A percentile compares a stretch with the other conserved stretches of the same genome.
These are phyloP conservation scores for Sphinx pinastri DNA, from an alignment of 2,888 invertebrate species.

Conservation along the genomic window DNA sequence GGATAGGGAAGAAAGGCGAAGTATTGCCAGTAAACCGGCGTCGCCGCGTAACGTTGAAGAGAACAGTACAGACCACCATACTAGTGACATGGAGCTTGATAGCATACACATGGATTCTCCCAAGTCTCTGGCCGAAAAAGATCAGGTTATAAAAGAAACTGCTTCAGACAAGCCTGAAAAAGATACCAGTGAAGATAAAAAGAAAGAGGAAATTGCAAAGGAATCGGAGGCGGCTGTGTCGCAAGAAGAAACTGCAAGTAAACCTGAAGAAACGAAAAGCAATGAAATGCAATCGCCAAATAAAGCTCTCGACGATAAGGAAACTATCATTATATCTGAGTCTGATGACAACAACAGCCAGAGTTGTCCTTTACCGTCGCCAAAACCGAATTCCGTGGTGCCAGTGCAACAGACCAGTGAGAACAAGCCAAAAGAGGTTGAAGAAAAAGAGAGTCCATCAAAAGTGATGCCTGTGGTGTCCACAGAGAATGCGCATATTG, in stretches of 20 bases:
- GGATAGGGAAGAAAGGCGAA: slow-evolving; percentile 77
- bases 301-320: slow-evolving; percentile 71
- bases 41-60: slow-evolving; percentile 68
- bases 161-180: slow-evolving; percentile 55
- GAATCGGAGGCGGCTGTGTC: slow-evolving; percentile 46
- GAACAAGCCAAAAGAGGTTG: slow-evolving; percentile 66
- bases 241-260: slow-evolving; percentile 51
- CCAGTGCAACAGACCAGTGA: slow-evolving; percentile 60
- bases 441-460: slow-evolving; percentile 70
- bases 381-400: slow-evolving; percentile 61
- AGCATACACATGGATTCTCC: slow-evolving; percentile 80
- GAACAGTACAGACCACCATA: slow-evolving; percentile 76
- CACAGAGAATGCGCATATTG: slow-evolving; percentile 74
- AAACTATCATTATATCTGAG: slow-evolving; percentile 77
- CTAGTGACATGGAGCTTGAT: slow-evolving; percentile 80
- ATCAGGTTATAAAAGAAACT: slow-evolving; percentile 69
- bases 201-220: slow-evolving; percentile 43
- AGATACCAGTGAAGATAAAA: slow-evolving; percentile 44
- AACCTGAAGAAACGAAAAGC: slow-evolving; percentile 55
- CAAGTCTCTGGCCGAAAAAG: slow-evolving; percentile 71
- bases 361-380: slow-evolving; percentile 78
- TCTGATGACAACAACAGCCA: slow-evolving; percentile 80
- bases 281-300: slow-evolving; percentile 63
- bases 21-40: slow-evolving; percentile 67
- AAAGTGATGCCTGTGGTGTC: slow-evolving; percentile 76